A percentile compares a stretch with the other conserved stretches of the same genome.
phyloP scores from a whole-genome alignment of 2,888 invertebrate species.

The Coecobrya sp. region DNA sequence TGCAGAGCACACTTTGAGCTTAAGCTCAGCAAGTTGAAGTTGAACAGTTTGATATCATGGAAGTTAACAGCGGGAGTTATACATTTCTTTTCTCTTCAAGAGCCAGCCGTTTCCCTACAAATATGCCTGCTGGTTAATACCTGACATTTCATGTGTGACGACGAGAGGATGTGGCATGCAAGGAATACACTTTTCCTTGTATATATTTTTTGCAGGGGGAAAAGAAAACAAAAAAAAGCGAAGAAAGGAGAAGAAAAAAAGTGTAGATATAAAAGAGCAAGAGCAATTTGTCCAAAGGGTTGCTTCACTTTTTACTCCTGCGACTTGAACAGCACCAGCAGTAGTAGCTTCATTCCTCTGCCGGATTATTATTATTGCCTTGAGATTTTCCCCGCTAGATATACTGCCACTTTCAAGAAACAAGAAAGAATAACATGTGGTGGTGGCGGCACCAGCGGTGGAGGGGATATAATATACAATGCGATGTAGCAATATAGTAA shows the following conservation, averaged over 20 bases:
- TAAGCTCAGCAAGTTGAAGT: neutral
- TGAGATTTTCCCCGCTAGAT: constrained; percentile 44
- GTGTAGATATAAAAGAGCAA: neutral
- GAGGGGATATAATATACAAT: neutral
- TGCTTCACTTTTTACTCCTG: constrained; percentile 24
- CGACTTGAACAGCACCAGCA: neutral
- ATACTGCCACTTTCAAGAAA: constrained; percentile 33
- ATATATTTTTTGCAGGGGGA: neutral
- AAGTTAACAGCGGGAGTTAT: constrained; percentile 31
- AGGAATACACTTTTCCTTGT: neutral
- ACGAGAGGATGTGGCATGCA: neutral
- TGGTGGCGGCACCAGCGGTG: neutral
- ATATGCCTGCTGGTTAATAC: neutral
- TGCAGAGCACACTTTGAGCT: neutral
- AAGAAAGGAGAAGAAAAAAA: neutral
- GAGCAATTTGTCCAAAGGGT: constrained; percentile 69
- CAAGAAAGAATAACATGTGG: constrained; percentile 21
- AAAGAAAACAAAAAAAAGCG: constrained; percentile 14
- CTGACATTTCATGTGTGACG: constrained; percentile 39
- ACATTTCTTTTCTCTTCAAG: constrained; percentile 3
- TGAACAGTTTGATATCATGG: constrained; percentile 2
- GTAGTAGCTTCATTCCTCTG: neutral
- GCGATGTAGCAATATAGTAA: neutral
- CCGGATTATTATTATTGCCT: constrained; percentile 53
- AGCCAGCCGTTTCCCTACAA: neutral